These are phyloP conservation scores for Diachasma alloeum DNA, from an alignment of 1,140 invertebrate species.

Conservation along the genomic window DNA sequence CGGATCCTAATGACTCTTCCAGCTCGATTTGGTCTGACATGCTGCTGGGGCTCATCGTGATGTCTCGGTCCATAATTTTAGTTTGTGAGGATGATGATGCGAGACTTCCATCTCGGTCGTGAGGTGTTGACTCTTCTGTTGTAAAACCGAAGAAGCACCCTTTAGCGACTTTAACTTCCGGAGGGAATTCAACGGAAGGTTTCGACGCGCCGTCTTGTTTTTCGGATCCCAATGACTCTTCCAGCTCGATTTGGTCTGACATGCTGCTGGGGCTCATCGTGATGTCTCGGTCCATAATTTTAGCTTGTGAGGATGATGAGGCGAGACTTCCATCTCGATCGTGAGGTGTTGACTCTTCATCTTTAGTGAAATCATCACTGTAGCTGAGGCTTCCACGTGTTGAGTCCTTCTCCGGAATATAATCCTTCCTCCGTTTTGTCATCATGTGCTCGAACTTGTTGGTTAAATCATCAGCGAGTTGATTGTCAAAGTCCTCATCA, in stretches of 20 bases:
- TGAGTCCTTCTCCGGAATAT: conserved; percentile 40
- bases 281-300: conserved; percentile 49
- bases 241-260: conserved; percentile 54
- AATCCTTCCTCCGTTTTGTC: conserved; percentile 32
- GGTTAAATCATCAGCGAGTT: conserved; percentile 55
- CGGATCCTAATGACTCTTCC: conserved; percentile 35
- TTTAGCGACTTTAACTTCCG: not conserved
- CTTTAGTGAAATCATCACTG: conserved; percentile 55
- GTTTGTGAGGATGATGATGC: conserved; percentile 43
- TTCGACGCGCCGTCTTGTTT: not conserved
- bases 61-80: conserved; percentile 48
- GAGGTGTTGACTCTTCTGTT: conserved; percentile 50
- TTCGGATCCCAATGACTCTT: conserved; percentile 34
- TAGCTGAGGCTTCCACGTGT: conserved; percentile 49
- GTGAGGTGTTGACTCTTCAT: conserved; percentile 49
- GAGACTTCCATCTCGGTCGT: conserved; percentile 48
- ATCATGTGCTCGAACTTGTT: conserved; percentile 54
- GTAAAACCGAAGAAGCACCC: too few relatives aligned
- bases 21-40: conserved; percentile 55
- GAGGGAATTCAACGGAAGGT: not conserved
- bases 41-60: conserved; percentile 57
- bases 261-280: conserved; percentile 58
- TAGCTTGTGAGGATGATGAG: conserved; percentile 44
- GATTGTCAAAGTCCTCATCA: conserved; percentile 50
- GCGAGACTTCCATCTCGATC: conserved; percentile 48